Percentiles rank a stretch among this genome's conserved stretches.
Conservation (phyloP, 2,113 vertebrate genomes). For the Picathartes gymnocephalus region DNA sequence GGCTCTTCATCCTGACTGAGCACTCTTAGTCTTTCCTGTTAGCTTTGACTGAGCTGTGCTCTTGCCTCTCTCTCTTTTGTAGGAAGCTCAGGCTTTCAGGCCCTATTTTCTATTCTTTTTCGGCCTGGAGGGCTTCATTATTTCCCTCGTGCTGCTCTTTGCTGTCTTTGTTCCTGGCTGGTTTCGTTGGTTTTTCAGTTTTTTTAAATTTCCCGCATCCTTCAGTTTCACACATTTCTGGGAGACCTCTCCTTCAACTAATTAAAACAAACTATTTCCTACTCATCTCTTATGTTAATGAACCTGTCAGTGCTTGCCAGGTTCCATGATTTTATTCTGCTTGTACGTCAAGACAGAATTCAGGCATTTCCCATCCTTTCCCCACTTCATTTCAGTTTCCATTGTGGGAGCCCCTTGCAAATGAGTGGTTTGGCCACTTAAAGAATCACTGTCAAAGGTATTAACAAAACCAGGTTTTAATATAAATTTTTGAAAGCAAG, state of each 20-base stretch:
- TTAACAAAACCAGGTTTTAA: not conserved
- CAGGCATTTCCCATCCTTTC: not conserved
- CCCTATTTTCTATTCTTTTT: not conserved
- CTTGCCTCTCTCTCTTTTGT: not conserved
- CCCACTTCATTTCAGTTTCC: not conserved
- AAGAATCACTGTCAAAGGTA: not conserved
- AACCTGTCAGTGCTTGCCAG: not conserved
- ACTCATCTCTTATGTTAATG: not conserved
- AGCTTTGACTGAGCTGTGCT: not conserved
- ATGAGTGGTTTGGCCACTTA: not conserved
- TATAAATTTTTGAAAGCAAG: not conserved
- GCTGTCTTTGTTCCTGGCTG: not conserved
- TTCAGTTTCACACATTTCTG: not conserved
- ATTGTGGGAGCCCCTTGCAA: not conserved
- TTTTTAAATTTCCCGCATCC: not conserved
- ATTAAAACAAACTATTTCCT: not conserved
- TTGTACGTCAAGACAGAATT: not conserved
- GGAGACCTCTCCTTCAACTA: accelerated
- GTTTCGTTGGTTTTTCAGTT: not conserved
- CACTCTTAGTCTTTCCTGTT: not conserved
- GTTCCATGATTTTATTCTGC: not conserved
- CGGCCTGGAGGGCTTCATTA: not conserved
- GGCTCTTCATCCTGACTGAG: not conserved
- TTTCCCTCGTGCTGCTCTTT: not conserved
- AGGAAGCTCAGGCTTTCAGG: not conserved